These are phyloP conservation scores for Brenthis ino DNA, from an alignment of 2,888 invertebrate genomes.

Conservation along the genomic window DNA sequence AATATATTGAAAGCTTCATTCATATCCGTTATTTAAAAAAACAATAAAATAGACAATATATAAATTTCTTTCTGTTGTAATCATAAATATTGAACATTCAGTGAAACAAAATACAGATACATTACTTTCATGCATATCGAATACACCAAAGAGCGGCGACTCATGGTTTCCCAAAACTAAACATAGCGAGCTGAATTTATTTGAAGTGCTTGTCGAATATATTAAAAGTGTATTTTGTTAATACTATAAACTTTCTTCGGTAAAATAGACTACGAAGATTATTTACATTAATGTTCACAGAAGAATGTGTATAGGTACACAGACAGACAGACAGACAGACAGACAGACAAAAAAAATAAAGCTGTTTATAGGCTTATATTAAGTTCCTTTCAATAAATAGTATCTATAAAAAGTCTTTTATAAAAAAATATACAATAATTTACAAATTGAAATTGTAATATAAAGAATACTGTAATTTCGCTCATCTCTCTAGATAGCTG, in stretches of 20 bases:
- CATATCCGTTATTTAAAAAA: neutral
- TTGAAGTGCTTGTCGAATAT: neutral
- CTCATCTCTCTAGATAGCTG: too few relatives aligned
- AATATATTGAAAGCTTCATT: neutral
- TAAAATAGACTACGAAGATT: too few relatives aligned
- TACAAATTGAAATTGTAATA: too few relatives aligned
- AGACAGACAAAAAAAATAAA: too few relatives aligned
- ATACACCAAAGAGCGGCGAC: conserved; percentile 14
- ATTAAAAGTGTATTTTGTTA: neutral
- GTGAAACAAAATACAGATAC: conserved; percentile 9
- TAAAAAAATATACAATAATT: too few relatives aligned
- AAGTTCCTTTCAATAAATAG: too few relatives aligned
- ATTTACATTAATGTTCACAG: too few relatives aligned
- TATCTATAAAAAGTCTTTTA: too few relatives aligned
- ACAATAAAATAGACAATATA: neutral
- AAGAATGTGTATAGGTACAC: too few relatives aligned
- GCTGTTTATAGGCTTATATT: too few relatives aligned
- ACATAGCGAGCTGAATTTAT: neutral
- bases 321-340: too few relatives aligned
- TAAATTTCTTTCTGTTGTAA: conserved; percentile 7
- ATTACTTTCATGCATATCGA: conserved; percentile 15
- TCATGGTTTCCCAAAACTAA: conserved; percentile 7
- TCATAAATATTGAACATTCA: conserved; percentile 15
- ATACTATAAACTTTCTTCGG: neutral
- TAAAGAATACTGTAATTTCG: too few relatives aligned